Evolutionary conservation across 2,888 invertebrate species (phyloP), one percentile per base, ranked within the genome.

Genomic region (Agriotes lineatus): DNA sequence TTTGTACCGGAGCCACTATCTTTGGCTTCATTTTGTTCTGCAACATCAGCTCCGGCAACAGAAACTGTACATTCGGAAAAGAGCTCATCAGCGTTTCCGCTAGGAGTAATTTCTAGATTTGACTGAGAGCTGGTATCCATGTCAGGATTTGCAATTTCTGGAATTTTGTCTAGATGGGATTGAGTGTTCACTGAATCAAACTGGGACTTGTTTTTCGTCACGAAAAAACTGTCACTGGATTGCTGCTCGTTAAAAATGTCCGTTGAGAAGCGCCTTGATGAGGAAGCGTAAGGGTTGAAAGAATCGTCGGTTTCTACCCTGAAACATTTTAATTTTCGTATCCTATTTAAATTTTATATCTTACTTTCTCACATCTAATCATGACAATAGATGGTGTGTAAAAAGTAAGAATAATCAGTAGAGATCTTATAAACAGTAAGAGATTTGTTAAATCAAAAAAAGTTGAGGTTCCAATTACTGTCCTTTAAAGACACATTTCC

Each of bases 201-300:
- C 25, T 65, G 37, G 1, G 62, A 57, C 56, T 72, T 75, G 67
- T 72, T 77, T 73, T 78, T 79, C 1, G 76, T 76, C 1, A 77
- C 62, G 56, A 78, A 79, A 52, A 81, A 70, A 66, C 77, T 78
- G 64, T 80, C 81, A 58, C 75, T 74, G 2, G 75, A 77, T 57
- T 79, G 76, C 57, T 79, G 74, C 7, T 81, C 82, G 45, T 67
- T 77, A 63, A 78, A 79, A 30, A 79, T 72, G 57, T 82, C 81
- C 12, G 76, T 71, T 1, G 81, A 79, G 10, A 78, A 70, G 44
- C 79, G 72, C 63, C 79, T 70, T 4, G 79, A 76, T 6, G 80
- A 80, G 0, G 76, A 73, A 16, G 76, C 76, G 48, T 77, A 65
- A 1, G 81, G 81, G 68, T 75, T 64, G 54, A 80, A 80, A 4